Percentiles rank a stretch among this genome's conserved stretches.
These are phyloP conservation scores for Grantiella picta DNA, from an alignment of 2,113 vertebrate species.

Conservation along the genomic window DNA sequence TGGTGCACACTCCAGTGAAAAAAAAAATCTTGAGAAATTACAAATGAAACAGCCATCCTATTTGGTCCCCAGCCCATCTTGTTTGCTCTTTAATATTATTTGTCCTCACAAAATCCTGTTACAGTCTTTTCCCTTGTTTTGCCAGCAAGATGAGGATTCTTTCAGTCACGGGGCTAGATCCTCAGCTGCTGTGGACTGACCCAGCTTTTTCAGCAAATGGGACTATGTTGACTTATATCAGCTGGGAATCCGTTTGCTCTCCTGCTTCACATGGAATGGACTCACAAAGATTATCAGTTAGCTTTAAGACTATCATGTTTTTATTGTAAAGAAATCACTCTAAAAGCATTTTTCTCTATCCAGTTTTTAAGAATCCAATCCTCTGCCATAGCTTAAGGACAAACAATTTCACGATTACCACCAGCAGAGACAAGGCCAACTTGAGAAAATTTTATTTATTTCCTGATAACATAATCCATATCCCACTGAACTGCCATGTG, in stretches of 20 bases:
- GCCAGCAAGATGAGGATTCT: constrained; percentile 9
- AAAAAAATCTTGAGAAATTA: neutral
- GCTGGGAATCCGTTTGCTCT: neutral
- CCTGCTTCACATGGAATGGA: neutral
- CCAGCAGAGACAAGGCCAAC: constrained; percentile 41
- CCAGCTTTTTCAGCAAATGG: neutral
- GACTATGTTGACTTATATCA: neutral
- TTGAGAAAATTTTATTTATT: constrained; percentile 69
- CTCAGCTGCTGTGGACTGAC: neutral
- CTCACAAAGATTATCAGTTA: constrained; percentile 22
- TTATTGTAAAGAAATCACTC: constrained; percentile 68
- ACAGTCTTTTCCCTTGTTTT: constrained; percentile 23
- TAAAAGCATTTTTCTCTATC: constrained; percentile 71
- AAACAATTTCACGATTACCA: constrained; percentile 66
- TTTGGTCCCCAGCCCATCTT: neutral
- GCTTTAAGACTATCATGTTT: constrained; percentile 55
- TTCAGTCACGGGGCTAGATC: neutral
- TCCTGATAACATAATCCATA: constrained; percentile 69
- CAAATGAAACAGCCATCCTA: neutral
- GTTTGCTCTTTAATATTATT: constrained; percentile 30
- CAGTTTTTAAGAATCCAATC: constrained; percentile 70
- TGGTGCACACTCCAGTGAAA: neutral
- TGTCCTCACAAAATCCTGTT: constrained; percentile 39
- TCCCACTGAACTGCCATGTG: constrained; percentile 51
- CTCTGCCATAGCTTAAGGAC: constrained; percentile 68